A percentile compares a stretch with the other conserved stretches of the same genome.
Evolutionary conservation across 2,113 vertebrate species (phyloP).

Genomic region (Melozone crissalis): DNA sequence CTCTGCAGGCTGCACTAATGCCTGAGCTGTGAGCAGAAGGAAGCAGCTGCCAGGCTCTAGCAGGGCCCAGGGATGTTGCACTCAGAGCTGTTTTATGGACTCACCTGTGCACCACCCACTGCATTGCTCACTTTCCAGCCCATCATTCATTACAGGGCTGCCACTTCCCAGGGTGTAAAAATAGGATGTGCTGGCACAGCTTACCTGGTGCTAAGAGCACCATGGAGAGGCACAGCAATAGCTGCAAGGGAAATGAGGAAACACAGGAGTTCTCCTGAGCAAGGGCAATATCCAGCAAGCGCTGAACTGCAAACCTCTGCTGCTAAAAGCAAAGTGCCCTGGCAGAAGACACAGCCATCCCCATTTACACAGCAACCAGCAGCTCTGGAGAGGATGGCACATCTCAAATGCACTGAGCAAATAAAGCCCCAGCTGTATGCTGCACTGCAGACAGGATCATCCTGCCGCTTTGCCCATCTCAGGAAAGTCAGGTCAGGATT

Average conservation of each 20-base stretch:
- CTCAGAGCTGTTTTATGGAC: neutral
- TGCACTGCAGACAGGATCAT: neutral
- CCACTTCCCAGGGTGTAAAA: slow-evolving; percentile 5
- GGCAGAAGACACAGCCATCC: neutral
- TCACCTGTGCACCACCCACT: neutral
- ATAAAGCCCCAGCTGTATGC: neutral
- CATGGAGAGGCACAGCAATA: neutral
- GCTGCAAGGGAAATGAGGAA: neutral
- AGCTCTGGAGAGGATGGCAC: neutral
- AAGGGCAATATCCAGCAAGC: neutral
- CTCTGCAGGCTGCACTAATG: neutral
- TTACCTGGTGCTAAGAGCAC: slow-evolving; percentile 11
- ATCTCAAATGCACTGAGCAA: neutral
- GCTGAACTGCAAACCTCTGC: neutral
- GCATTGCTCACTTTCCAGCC: neutral
- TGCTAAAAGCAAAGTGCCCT: neutral
- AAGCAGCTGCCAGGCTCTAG: neutral
- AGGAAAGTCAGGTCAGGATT: neutral
- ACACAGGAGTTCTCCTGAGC: neutral
- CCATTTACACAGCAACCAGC: neutral
- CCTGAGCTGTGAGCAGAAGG: neutral
- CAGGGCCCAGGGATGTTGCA: neutral
- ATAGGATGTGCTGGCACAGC: slow-evolving; percentile 4
- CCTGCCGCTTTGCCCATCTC: neutral
- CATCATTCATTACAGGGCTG: neutral